Evolutionary conservation across 2,888 invertebrate genomes (phyloP), one percentile per base, ranked within the genome.

Genomic region (Scaptomyza cyrtandrae): DNA sequence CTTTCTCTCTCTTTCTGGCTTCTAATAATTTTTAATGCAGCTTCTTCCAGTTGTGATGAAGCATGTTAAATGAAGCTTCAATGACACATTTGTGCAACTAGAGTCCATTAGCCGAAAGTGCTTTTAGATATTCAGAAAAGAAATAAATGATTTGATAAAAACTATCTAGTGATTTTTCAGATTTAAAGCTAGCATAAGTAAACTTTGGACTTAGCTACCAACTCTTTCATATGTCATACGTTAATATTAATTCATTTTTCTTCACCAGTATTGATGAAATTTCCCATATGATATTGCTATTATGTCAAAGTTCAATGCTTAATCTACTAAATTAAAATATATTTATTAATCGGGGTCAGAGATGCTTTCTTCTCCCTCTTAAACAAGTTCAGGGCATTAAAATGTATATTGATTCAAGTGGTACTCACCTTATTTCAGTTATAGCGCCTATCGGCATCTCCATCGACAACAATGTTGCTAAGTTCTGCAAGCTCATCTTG

Each of bases 371-470:
- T 19, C 19, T 19, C 2, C 1, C 19, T 24, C 0, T 3, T 24
- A 24, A 24, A 24, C 5, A 24, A 6, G 29, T 29, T 29, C 6
- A 29, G 29, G 2, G 29, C 6, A 13, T 14, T 6, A 6, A 44
- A 24, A 45, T n/a, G 0, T 7, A 0, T n/a, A 9, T 1, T 9
- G 2, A n/a, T 7, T n/a, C 13, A 13, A 13, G 13, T 24, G 13
- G 6, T 33, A 86, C 90, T 90, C 49, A 90, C 90, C 91, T 80
- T 89, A 67, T 80, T 90, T 91, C 89, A 91, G 90, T 91, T 89
- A 58, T 62, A 62, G 48, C 68, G 70, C n/a, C 67, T 41, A 11
- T 24, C 44, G 44, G 35, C 45, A 9, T 74, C 65, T 37, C 44
- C 66, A 48, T 44, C 71, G n/a, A 62, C 68, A 19, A 63, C 70